Evolutionary conservation across 2,888 invertebrate genomes (phyloP), one percentile per base, ranked within the genome.

Genomic region (Hirtodrosophila duncani): DNA sequence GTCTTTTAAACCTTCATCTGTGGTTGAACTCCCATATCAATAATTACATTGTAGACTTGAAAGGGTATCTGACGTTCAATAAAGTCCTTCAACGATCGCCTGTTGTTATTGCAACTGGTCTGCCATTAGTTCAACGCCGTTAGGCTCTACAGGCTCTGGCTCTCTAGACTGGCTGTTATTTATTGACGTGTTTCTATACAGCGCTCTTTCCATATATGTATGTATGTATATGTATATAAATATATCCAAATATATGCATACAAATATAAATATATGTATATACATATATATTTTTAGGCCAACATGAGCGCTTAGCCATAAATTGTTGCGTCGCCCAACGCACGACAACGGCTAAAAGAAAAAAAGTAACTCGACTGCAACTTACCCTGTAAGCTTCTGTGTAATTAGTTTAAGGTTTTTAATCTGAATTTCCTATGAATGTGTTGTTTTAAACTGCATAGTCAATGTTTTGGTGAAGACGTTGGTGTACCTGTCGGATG

Each of bases 221-320:
- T 33, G 31, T 24, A 29, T 16, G 14, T 41, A 23, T n/a, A 16
- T 17, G 10, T n/a, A n/a, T n/a, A n/a, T n/a, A n/a, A n/a, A n/a
- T n/a, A n/a, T n/a, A n/a, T n/a, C n/a, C n/a, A n/a, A n/a, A 61
- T 79, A 63, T 64, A 67, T 58, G 57, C 74, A 70, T 67, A 74
- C 70, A 67, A 67, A 64, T 79, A 71, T 71, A 78, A 71, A 51
- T 18, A 33, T 23, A 33, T 21, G 13, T 14, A 20, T 13, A 41
- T 11, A 39, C 27, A 43, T 16, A 53, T 42, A 51, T 11, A 63
- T 60, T 63, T 78, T 67, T 55, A 67, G 70, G 70, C 67, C 61
- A 78, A 61, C 71, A 63, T 64, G 70, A 61, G 57, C 74, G 74
- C 70, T 78, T 74, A 67, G 70, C 67, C 71, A 71, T 71, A 78